Evolutionary conservation across 1,140 invertebrate genomes (phyloP), one percentile per base, ranked within the genome.

Genomic region (Diabrotica undecimpunctata): DNA sequence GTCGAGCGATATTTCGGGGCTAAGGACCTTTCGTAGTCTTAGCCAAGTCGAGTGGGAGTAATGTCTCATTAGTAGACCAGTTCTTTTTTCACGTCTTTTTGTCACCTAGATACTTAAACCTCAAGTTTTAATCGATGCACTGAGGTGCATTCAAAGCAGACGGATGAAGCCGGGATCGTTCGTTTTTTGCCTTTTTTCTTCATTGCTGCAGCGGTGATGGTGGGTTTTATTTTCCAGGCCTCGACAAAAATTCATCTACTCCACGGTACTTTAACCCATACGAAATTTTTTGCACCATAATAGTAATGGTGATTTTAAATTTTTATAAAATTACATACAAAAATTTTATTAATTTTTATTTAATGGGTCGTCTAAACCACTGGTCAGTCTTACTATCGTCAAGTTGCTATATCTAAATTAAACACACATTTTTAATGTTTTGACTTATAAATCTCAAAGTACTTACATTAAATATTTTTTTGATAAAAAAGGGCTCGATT

Each of bases 1-100:
- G 35, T n/a, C 52, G 53, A 12, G 52, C 64, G 60, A 62, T 64
- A 61, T 37, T 61, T 61, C 59, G 59, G 59, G 59, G 59, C 39
- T 61, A 61, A 61, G 59, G 59, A 61, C 59, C 59, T 61, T 61
- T 52, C 41, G 41, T 52, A 52, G 59, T 61, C 59, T 61, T 61
- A 61, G 41, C 59, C 59, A 64, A 55, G 57, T 70, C 64, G 61
- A 73, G 72, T 72, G 72, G 72, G 72, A 69, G 72, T 73, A 71
- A 73, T 73, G 72, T 71, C 72, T 73, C 70, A 73, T 73, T 73
- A 73, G 72, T 66, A 62, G 68, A 69, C 67, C 63, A 64, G 63
- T 68, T 70, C 61, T 63, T 66, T 68, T 69, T 70, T 62, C 54
- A 55, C 56, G 60, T 56, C 61, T 72, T 70, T 69, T 70, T 71